Base-by-base conservation (phyloP, 2,797 vertebrate species). In the Tiaroga cobitis region DNA sequence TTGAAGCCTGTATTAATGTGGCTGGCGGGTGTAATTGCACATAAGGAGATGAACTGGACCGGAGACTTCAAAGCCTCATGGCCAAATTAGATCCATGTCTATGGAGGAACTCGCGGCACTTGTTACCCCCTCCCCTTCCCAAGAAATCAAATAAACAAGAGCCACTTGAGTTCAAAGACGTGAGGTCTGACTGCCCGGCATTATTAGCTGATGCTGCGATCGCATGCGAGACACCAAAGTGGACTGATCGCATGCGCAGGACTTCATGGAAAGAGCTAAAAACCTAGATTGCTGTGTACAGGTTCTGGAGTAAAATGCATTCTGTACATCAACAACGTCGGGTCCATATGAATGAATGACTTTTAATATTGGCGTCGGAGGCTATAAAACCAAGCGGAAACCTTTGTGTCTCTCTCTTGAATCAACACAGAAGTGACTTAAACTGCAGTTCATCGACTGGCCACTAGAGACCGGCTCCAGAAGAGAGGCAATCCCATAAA, bases 101-200 rank as follows among this genome's bases (percentile, higher is more conserved):
- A 80, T 80, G 75, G 65, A 80, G 86, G 84, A 77, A 80, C 89
- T 83, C 39, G 46, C 83, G 84, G 65, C 82, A 49, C 80, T 87
- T 85, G 80, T 69, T 82, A 63, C 61, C 80, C 75, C 15, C 73
- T 39, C 68, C 82, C 80, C 73, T 43, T 56, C 54, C 59, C 56
- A 63, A 88, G 79, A 83, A 88, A 88, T 86, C 84, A 86, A 86
- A 89, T 86, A 89, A 89, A 89, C 88, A 88, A 88, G 85, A 86
- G 85, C 59, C 84, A 82, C 80, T 86, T 67, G 59, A 88, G 82
- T 89, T 89, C 88, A 89, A 87, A 89, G 86, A 80, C 19, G 13
- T 18, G 11, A 73, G 61, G 81, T 80, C 85, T 75, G 84, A 56
- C 67, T 59, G 80, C 68, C 84, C 39, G 18, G 43, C 54, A 78